Evolutionary conservation across 2,888 invertebrate genomes (phyloP), one percentile per base, ranked within the genome.

Genomic region (Lycophotia porphyrea): DNA sequence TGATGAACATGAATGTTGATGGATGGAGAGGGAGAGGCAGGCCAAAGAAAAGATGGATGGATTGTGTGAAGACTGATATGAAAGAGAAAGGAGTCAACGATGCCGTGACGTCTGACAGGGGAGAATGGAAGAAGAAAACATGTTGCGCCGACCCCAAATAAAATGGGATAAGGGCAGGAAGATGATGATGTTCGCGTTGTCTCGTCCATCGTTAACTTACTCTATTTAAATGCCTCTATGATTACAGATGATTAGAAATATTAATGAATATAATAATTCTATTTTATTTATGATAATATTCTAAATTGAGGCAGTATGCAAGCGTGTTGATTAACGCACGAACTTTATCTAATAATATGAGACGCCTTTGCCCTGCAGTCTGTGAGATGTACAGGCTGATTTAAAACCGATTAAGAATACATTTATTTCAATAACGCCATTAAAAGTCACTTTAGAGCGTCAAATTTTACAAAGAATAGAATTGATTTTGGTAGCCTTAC

Each of bases 301-400:
- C 13, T 47, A 34, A 67, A 24, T 27, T 24, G 13, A 39, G 31
- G n/a, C 34, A 70, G 4, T 36, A 5, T 34, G 24, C 18, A 42
- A 79, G 52, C 67, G 63, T 78, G 73, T 73, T 79, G 27, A 63
- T 67, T 9, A n/a, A 49, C 11, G 73, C 39, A 27, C 47, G 5
- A 8, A 47, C 15, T 31, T 49, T 27, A 71, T 64, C 63, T 64
- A 39, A 8, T n/a, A n/a, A n/a, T n/a, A 64, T 70, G 55, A 27
- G 21, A 18, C 15, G 11, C 31, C 47, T 78, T 49, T 64, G 77
- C 39, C 34, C 55, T 77, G 15, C 5, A 24, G 5, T 39, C 1
- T 44, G 7, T 13, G 42, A 61, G 34, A 27, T 55, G 39, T 18
- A 47, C 13, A 21, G 8, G 8, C n/a, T 15, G 34, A 67, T 71